Base-by-base conservation (phyloP, 2,888 invertebrate genomes). In the Tiliacea citrago region DNA sequence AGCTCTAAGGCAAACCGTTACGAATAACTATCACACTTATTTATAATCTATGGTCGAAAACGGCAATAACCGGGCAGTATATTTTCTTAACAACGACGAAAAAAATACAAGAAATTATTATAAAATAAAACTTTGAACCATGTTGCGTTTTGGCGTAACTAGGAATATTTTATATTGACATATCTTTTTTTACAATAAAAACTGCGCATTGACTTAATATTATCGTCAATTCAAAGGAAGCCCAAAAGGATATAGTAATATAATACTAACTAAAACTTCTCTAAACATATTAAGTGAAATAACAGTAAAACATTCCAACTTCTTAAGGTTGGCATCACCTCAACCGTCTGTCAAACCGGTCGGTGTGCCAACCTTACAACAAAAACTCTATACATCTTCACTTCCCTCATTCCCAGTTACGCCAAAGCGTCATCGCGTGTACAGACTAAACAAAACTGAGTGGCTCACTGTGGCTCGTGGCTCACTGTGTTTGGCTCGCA, bases 401-500 rank as follows among this genome's bases (percentile, higher is more conserved):
- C 49, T 65, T n/a, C 24, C 35, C 1, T 80, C 61, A 75, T 71
- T 68, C 62, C 75, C 51, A 85, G 73, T 77, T 75, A 85, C 78
- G 84, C 77, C 88, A 84, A 79, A 53, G 63, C 62, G 53, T 39
- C 13, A n/a, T 75, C 65, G 51, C 65, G 51, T 74, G 68, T 62
- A 75, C 47, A 57, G 75, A 75, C 68, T 72, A 85, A 86, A 77
- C 61, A 82, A 82, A 85, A 67, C 58, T 73, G 70, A 62, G 55
- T 73, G 61, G 77, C 42, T 81, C 75, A 81, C 77, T 60, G 77
- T 53, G 60, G 68, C 49, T 68, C 51, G n/a, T 45, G 13, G 76
- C 84, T 95, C 97, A 98, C 96, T 98, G 72, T 61, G 61, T 55
- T 51, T 42, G 58, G 77, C 69, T 77, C 78, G n/a, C 74, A 76